Base-by-base conservation (phyloP, 2,888 invertebrate genomes). In the Drosophila maculinotata region DNA sequence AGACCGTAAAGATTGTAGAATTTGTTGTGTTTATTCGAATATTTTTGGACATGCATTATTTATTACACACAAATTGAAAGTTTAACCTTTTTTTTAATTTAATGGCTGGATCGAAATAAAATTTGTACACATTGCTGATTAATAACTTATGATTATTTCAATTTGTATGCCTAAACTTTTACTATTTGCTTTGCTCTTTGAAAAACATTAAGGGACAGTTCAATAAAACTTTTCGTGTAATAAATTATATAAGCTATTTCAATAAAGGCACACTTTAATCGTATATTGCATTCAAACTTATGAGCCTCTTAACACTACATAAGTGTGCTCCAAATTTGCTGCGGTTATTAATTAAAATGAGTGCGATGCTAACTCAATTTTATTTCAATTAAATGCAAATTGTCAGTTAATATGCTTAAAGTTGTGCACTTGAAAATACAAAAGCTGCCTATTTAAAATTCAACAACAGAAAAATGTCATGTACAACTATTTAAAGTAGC, bases 61-160 rank as follows among this genome's bases (percentile, higher is more conserved):
- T 53, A 71, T 72, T 48, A 38, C 28, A 26, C 41, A 45, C 52
- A 59, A 71, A 76, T 53, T 76, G 58, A 72, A 71, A 48, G 38
- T 8, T 31, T 28, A 38, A 12, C 10, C 26, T 26, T 23, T 28
- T 48, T 33, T 49, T 12, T 51, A 36, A 17, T 25, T 42, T 48
- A 47, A 44, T 48, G 15, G 31, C 25, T 33, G 6, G 12, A 35
- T 20, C 4, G 9, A 49, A 52, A 12, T 25, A 25, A 3, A 26
- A 28, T 45, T 20, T 10, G 20, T 14, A 9, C 12, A 31, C 28
- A 23, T 54, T 36, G 56, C 9, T 39, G 20, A 35, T 31, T 38
- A 38, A 41, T 47, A 35, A 47, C 28, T 38, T 14, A 38, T 58
- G 25, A 51, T 57, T 31, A 25, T 39, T 42, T 28, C n/a, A 25